Evolutionary conservation across 2,113 vertebrate genomes (phyloP).

Genomic region (Ardeotis arabs): DNA sequence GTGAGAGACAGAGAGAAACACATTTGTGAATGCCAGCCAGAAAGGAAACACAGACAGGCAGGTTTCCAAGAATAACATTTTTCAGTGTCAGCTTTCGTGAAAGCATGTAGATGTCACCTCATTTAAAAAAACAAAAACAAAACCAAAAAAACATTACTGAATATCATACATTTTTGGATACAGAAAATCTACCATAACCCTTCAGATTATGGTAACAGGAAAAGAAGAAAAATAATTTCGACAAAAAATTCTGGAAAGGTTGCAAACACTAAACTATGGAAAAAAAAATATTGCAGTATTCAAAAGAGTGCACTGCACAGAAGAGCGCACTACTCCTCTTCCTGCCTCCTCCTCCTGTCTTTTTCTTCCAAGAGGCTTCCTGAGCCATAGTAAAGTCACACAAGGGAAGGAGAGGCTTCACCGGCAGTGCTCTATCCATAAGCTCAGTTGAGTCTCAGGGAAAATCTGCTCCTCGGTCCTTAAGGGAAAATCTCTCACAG

Average conservation of each 20-base stretch:
- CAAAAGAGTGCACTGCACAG: no score
- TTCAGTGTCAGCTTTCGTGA: not conserved
- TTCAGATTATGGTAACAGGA: not conserved
- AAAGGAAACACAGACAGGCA: not conserved
- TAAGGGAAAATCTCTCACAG: not conserved
- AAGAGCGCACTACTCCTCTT: not conserved
- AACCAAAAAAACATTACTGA: not conserved
- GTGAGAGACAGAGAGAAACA: conserved; percentile 45
- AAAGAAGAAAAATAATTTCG: not conserved
- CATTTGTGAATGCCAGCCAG: conserved; percentile 16
- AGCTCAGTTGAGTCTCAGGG: not conserved
- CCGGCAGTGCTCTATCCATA: not conserved
- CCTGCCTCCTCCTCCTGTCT: not conserved
- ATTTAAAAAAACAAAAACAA: not conserved
- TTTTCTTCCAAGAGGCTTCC: not conserved
- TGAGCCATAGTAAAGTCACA: not conserved
- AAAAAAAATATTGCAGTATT: not conserved
- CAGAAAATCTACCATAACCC: not conserved
- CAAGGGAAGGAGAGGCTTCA: not conserved
- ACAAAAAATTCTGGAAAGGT: not conserved
- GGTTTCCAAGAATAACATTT: conserved; percentile 21
- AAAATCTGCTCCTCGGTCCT: not conserved
- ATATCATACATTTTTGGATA: not conserved
- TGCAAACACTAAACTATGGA: not conserved
- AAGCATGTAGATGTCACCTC: not conserved